Conservation (phyloP, 2,113 vertebrate genomes). For the Chamaetylas fuelleborni region DNA sequence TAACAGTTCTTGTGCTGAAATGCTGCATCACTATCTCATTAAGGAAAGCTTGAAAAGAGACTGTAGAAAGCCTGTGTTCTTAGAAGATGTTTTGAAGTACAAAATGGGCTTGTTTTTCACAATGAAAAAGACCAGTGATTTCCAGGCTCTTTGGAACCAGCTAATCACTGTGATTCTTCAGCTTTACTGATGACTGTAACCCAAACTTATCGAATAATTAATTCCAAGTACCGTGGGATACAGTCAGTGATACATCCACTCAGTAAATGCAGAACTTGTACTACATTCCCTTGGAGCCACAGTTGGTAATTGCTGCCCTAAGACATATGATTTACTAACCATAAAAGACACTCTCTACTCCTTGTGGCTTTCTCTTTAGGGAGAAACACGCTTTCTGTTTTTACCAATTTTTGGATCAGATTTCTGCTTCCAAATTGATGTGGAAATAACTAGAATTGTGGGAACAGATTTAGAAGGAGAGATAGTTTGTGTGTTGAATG, state of each 20-base stretch:
- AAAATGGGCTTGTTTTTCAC: not conserved
- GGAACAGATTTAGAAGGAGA: not conserved
- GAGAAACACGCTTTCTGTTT: not conserved
- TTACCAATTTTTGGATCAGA: not conserved
- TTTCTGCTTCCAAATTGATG: not conserved
- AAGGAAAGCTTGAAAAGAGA: not conserved
- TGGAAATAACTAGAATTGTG: not conserved
- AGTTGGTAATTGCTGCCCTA: not conserved
- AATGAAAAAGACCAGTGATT: not conserved
- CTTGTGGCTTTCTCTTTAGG: not conserved
- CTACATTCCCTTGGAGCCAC: not conserved
- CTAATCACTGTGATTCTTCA: not conserved
- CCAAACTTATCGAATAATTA: not conserved
- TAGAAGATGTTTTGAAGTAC: not conserved
- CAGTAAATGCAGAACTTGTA: not conserved
- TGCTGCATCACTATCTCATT: not conserved
- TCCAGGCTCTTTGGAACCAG: not conserved
- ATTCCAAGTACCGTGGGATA: not conserved
- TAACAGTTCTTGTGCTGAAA: conserved; percentile 38
- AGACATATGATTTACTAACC: not conserved
- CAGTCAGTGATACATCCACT: not conserved
- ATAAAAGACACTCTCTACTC: not conserved
- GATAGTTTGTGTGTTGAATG: not conserved
- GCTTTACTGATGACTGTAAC: not conserved
- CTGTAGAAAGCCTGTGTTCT: not conserved